Base-by-base conservation (phyloP, 2,797 vertebrate genomes). In the Leptodactylus fallax region DNA sequence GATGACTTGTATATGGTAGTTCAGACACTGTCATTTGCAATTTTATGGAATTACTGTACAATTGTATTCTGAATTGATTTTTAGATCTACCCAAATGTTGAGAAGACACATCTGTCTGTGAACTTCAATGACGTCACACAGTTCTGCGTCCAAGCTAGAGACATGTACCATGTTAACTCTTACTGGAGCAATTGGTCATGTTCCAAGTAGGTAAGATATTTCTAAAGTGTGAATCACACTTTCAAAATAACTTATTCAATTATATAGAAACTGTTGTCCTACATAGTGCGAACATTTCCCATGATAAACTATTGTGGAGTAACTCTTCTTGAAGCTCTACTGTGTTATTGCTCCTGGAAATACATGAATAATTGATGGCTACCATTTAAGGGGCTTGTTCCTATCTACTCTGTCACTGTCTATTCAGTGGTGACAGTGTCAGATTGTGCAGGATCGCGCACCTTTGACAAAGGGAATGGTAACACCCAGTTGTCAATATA, bases 181-280 rank as follows among this genome's bases (percentile, higher is more conserved):
- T 91, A 83, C 14, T 95, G 94, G 94, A 95, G 95, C 3, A 49
- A 92, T 0, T 93, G 93, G 94, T 92, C 93, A n/a, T 89, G 88
- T 88, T 80, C 27, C 86, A 88, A 60, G 79, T 74, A 80, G 63
- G 74, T 85, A 86, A 71, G 67, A 88, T 56, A n/a, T 65, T 19
- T 9, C 25, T 3, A 25, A 65, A 58, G 61, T 23, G 2, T 23
- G 9, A 63, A 10, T 2, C n/a, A 3, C 61, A 63, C n/a, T 67
- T 67, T n/a, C 65, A 65, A 65, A 63, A 63, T 23, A 8, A 8
- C 3, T n/a, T 63, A n/a, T 63, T 63, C 3, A 63, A n/a, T 6
- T 63, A 10, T 53, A 8, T 53, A 53, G 9, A 53, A 53, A 53
- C 8, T 53, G 8, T 12, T 53, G 51, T 12, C 51, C 51, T 53